Evolutionary conservation across 2,113 vertebrate species (phyloP), one percentile per base, ranked within the genome.

Genomic region (Atrichornis clamosus): DNA sequence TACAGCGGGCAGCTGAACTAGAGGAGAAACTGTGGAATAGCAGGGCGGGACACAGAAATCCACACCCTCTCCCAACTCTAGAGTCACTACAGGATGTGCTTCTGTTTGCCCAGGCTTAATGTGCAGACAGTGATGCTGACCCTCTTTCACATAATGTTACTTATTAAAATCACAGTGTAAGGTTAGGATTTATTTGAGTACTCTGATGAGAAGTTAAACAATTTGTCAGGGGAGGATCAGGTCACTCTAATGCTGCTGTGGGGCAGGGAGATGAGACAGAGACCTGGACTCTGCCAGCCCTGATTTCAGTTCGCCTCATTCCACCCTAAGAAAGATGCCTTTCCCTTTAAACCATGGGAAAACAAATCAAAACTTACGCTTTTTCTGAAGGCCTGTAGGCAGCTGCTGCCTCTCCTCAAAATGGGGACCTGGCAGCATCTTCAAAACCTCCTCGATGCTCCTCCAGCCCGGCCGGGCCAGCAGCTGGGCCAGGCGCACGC

Each of bases 361-460:
- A 84, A 46, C 39, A 74, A 93, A 30, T 32, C 64, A 87, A 63
- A 28, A 96, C 98, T 95, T 41, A 98, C 98, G 98, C 52, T 98
- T 98, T 87, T 98, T 98, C 64, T 98, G 98, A 42, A 98, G 97
- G 23, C 98, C 98, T 1, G 99, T 98, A 12, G 99, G 99, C 46
- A 99, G 91, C 33, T 99, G 98, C 73, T 99, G 99, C 63, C 99
- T 98, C 79, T 99, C 99, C 94, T 99, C 99, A 44, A 99, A 99
- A 95, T 99, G 99, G 11, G 99, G 99, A 5, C 99, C 99, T 0
- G 99, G 99, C 49, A 99, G 98, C 96, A 99, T 99, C 97, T 99
- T 99, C 16, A 99, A 84, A 24, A 99, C 99, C 90, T 99, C 99
- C 94, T 99, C 99, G 1, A 99, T 99, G 96, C 99, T 99, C 11